Evolutionary conservation across 2,888 invertebrate species (phyloP), one percentile per base, ranked within the genome.

Genomic region (Sarcophaga subvicina): DNA sequence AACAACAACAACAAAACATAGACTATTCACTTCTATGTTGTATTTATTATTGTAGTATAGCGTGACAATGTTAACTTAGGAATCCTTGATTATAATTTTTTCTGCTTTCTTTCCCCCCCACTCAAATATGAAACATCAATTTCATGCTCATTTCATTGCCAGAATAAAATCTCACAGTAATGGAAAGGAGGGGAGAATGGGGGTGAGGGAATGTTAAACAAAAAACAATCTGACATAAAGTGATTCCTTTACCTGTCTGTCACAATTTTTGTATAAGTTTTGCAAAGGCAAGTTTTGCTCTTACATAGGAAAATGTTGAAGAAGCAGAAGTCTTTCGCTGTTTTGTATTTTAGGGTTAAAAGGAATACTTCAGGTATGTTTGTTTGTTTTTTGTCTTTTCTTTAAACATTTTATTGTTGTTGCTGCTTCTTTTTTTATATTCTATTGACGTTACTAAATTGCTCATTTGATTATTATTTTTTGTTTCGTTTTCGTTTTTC

Each of bases 41-140:
- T 49, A 22, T 49, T 20, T 69, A 14, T 69, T 62, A 62, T 62
- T 11, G 12, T 49, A 70, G 8, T 45, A 59, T 80, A 72, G 80
- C 80, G 80, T 80, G 80, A 80, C 80, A 80, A 80, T 37, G 45
- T 3, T 66, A 64, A 72, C 59, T 80, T 80, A 72, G 64, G 37
- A 72, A 66, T 72, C 45, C 12, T 60, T 80, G 72, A 72, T 80
- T 80, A 80, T 37, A 54, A 54, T 54, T 54, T 12, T 64, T 49
- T 60, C 11, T 14, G 49, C 8, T 72, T 72, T 27, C 27, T 14
- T 8, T 11, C 22, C 5, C 22, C 22, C 22, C 22, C 0, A 12
- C 3, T 25, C 49, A 76, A 22, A 60, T 60, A 60, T 3, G 59
- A 54, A 70, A 54, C 14, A 14, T 2, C 17, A 49, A 37, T 47